Evolutionary conservation across 2,888 invertebrate genomes (phyloP), one percentile per base, ranked within the genome.

Genomic region (Nomada fabriciana): DNA sequence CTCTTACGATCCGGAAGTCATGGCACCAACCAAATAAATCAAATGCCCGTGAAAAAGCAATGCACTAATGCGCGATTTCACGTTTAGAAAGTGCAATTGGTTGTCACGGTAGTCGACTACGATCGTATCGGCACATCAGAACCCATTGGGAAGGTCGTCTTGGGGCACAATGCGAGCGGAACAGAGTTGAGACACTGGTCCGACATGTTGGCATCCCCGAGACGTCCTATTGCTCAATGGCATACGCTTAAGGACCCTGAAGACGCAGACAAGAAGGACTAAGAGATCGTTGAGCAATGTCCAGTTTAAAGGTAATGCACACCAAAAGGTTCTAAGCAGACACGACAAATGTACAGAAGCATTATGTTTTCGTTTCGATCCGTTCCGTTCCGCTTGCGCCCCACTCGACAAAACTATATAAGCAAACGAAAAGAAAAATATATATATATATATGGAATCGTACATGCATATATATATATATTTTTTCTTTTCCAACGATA

Each of bases 41-140:
- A 47, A 15, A 36, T 25, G 4, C 23, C 70, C 29, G 59, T 69
- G 78, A 52, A 43, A 36, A 64, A 20, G 18, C 61, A 50, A 61
- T 64, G 68, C 68, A 59, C 68, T 76, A 82, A 82, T 29, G 64
- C 64, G 72, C 55, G 50, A 50, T 79, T 67, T 80, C 74, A 72
- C 61, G 94, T 94, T 87, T 96, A 99, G 99, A 99, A 99, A 98
- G 99, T 99, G 94, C 98, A 99, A 95, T 96, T 99, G 95, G 97
- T 98, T 94, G 97, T 99, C 93, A 99, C 99, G 85, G 99, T 99
- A 94, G 99, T 99, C 94, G 99, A 99, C 95, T 99, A 99, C 95
- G 99, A 99, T 95, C 98, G 99, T 94, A 99, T 99, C 95, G 99
- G 99, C 88, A 99, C 99, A 78, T 99, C 99, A 92, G 99, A 99